Base-by-base conservation (phyloP, 2,797 vertebrate genomes). In the Schizothorax lantsangensis region DNA sequence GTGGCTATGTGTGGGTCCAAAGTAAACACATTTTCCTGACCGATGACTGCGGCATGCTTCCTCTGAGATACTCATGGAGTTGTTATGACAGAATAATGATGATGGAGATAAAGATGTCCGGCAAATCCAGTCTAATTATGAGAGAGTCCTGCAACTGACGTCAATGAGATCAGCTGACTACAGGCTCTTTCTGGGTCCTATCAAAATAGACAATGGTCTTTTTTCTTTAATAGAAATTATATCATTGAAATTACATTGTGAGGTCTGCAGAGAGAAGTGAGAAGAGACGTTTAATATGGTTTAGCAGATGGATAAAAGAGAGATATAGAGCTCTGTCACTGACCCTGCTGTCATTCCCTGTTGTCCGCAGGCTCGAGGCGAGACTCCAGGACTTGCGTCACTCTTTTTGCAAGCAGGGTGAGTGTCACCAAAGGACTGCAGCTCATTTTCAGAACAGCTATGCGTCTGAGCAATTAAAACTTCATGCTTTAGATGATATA, bases 41-140 rank as follows among this genome's bases (percentile, higher is more conserved):
- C 49, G 12, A 21, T 49, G 40, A 15, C 57, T 84, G n/a, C 19
- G 64, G 47, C 11, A 21, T 21, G 33, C 72, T 68, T 49, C 23
- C 81, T 86, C 88, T 64, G 73, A 91, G 87, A 93, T 91, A 84
- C 52, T 91, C 91, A 90, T 90, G 88, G 79, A 89, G 75, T 75
- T 57, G 43, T 81, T 52, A 38, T 45, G 45, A 83, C 77, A 92
- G 72, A 38, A 79, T 84, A 73, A 88, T 88, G 75, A 85, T 81
- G 54, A 88, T 88, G 75, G 36, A 38, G 89, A 88, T 91, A 88
- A 78, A 84, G 88, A 90, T 91, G 91, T 88, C 83, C 73, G 74
- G 88, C 33, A 88, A 91, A 92, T 91, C 88, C 64, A 80, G 43
- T 93, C 91, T 89, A 66, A 88, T 88, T 84, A 88, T 85, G 49